Percentiles rank a stretch among this genome's conserved stretches.
phyloP scores from a whole-genome alignment of 2,113 vertebrate species.

The cattle (Bos taurus) region DNA sequence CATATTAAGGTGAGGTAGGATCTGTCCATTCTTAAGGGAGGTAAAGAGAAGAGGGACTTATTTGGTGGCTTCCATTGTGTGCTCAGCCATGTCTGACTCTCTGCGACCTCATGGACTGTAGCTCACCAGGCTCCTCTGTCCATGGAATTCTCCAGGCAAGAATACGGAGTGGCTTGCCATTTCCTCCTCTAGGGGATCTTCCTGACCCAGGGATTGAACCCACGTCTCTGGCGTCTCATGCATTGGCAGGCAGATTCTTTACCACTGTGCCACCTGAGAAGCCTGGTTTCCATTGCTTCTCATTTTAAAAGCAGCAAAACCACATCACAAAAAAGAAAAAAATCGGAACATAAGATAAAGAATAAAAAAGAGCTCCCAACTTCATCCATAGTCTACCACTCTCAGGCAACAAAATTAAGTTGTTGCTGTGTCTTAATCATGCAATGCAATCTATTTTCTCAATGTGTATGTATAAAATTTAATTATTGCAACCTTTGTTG shows the following conservation, averaged over 20 bases:
- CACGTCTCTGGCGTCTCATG: neutral
- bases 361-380: neutral
- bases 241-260: neutral
- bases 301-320: conserved; percentile 4
- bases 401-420: neutral
- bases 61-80: neutral
- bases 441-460: neutral
- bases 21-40: neutral
- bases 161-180: neutral
- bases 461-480: neutral
- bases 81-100: neutral
- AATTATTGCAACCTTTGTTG: neutral
- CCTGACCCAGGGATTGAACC: neutral
- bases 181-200: neutral
- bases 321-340: neutral
- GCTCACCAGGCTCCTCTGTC: neutral
- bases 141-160: neutral
- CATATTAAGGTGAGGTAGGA: neutral
- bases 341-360: neutral
- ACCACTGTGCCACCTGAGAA: neutral
- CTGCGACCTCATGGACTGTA: neutral
- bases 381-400: neutral
- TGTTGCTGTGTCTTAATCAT: neutral
- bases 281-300: neutral
- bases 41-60: neutral